phyloP scores from a whole-genome alignment of 2,797 vertebrate species.

The Notolepis coatsorum region DNA sequence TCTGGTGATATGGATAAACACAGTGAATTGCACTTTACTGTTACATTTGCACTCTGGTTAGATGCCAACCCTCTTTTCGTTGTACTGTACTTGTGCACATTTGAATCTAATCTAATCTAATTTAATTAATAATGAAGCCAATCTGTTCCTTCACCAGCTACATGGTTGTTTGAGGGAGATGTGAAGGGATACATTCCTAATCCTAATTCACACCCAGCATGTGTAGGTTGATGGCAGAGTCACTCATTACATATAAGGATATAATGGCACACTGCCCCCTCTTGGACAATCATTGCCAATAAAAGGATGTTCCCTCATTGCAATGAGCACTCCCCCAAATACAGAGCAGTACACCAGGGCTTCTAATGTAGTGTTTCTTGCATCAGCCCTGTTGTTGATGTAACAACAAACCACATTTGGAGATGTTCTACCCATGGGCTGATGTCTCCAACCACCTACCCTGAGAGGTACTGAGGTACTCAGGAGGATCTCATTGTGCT shows the following conservation, averaged over 20 bases:
- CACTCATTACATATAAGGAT: slow-evolving; percentile 31
- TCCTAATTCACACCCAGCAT: slow-evolving; percentile 26
- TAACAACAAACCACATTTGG: slow-evolving; percentile 25
- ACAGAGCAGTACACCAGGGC: background rate
- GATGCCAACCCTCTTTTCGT: too few relatives aligned
- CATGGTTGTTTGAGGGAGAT: slow-evolving; percentile 11
- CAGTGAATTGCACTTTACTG: too few relatives aligned
- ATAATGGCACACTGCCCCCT: slow-evolving; percentile 69
- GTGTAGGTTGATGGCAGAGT: slow-evolving; percentile 18
- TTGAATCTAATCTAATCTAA: too few relatives aligned
- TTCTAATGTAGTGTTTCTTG: background rate
- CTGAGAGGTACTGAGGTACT: background rate
- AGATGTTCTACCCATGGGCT: slow-evolving; percentile 1
- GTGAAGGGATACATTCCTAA: slow-evolving; percentile 8
- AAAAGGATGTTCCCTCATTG: slow-evolving; percentile 19
- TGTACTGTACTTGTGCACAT: too few relatives aligned
- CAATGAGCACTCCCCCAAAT: slow-evolving; percentile 1
- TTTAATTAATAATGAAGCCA: background rate
- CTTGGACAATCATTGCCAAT: slow-evolving; percentile 53
- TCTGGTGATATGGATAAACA: slow-evolving; percentile 6
- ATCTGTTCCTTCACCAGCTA: slow-evolving; percentile 10
- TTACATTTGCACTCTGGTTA: too few relatives aligned
- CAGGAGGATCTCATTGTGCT: slow-evolving; percentile 14
- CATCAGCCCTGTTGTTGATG: too few relatives aligned
- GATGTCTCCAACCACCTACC: slow-evolving; percentile 21